A percentile compares a stretch with the other conserved stretches of the same genome.
Conservation (phyloP, 2,797 vertebrate species). For the Salmo trutta region DNA sequence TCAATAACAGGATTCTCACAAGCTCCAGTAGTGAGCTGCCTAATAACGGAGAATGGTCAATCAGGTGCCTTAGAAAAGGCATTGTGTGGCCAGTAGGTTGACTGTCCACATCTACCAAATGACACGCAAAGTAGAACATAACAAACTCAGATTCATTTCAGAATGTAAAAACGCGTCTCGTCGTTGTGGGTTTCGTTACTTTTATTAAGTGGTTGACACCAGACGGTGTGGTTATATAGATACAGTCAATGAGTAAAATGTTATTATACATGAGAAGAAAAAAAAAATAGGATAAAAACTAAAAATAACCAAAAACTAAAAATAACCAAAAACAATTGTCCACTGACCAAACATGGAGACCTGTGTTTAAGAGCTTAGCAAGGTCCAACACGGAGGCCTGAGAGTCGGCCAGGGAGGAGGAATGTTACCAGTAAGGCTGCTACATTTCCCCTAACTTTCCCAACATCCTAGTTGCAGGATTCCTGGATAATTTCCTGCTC, state of each 20-base stretch:
- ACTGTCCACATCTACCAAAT: background rate
- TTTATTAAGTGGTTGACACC: constrained; percentile 28
- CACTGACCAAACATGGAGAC: constrained; percentile 15
- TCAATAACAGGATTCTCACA: background rate
- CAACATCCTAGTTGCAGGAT: background rate
- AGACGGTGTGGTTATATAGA: constrained; percentile 21
- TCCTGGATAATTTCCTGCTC: no score
- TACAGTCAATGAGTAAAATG: constrained; percentile 19
- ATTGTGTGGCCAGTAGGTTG: background rate
- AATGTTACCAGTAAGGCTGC: background rate
- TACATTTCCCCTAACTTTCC: background rate
- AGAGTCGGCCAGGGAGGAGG: constrained; percentile 7
- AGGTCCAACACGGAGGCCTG: constrained; percentile 6
- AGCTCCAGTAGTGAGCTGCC: background rate
- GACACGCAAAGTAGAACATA: background rate
- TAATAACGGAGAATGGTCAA: background rate
- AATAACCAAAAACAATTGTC: constrained; percentile 4
- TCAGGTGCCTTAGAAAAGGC: background rate
- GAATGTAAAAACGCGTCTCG: background rate
- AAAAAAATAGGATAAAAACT: background rate
- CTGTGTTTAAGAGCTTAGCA: background rate
- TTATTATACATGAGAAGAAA: constrained; percentile 16
- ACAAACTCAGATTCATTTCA: background rate
- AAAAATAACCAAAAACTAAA: background rate
- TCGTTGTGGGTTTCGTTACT: constrained; percentile 17